Evolutionary conservation across 2,113 vertebrate species (phyloP).

Genomic region (Etheostoma spectabile): DNA sequence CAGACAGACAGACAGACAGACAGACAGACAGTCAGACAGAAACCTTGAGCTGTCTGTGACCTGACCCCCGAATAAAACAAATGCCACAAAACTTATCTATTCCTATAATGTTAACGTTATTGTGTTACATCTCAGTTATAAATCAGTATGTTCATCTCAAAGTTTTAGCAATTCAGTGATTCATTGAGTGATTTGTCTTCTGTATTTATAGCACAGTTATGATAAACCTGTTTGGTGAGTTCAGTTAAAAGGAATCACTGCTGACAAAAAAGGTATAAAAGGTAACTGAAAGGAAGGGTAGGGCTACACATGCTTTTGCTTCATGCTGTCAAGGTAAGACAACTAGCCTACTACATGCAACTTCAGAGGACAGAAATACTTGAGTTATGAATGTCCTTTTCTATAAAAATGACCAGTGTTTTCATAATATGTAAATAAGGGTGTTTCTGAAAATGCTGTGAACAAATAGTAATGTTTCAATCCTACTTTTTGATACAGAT

Average conservation of each 20-base stretch:
- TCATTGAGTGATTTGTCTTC: background rate
- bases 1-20: background rate
- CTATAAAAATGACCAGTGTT: background rate
- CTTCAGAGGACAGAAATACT: background rate
- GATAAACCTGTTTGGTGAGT: slow-evolving; percentile 57
- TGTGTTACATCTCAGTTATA: too few relatives aligned
- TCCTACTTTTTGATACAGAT: background rate
- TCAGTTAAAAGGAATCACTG: background rate
- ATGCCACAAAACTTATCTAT: too few relatives aligned
- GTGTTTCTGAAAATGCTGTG: background rate
- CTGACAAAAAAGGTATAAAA: slow-evolving; percentile 2
- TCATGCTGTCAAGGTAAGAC: slow-evolving; percentile 53
- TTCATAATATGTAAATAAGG: background rate
- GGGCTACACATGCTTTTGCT: slow-evolving; percentile 18
- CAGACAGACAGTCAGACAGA: background rate
- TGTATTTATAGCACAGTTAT: slow-evolving; percentile 1
- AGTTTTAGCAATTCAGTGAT: background rate
- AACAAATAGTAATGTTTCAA: background rate
- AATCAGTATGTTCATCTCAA: background rate
- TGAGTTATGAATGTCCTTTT: background rate
- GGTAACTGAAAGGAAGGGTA: fast-evolving
- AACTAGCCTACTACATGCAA: background rate
- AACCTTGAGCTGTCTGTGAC: too few relatives aligned
- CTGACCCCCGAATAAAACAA: too few relatives aligned
- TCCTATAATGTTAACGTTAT: too few relatives aligned